Evolutionary conservation across 2,888 invertebrate species (phyloP).

Genomic region (Deilephila porcellus): DNA sequence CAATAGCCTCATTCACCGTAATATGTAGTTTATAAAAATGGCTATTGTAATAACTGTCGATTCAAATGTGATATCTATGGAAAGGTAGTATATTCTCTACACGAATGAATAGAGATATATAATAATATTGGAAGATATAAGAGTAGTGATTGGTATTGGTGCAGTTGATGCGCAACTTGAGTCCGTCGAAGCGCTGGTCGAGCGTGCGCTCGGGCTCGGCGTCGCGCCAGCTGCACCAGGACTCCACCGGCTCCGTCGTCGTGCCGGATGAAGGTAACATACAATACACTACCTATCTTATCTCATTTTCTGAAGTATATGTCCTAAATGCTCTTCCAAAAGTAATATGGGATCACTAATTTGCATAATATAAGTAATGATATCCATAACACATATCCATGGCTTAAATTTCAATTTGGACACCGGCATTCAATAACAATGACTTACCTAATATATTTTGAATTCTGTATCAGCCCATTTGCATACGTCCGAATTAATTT

Average conservation of each 20-base stretch:
- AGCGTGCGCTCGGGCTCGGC: conserved; percentile 54
- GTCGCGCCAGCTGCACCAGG: conserved; percentile 73
- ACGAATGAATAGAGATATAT: not conserved
- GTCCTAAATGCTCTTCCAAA: too few species aligned
- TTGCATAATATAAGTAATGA: not conserved
- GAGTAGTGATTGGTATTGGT: conserved; percentile 17
- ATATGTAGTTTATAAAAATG: not conserved
- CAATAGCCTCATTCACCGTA: not conserved
- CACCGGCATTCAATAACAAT: too few species aligned
- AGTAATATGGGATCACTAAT: too few species aligned
- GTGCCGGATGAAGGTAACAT: conserved; percentile 72
- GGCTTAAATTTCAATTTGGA: too few species aligned
- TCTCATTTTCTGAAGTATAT: not conserved
- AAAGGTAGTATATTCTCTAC: not conserved
- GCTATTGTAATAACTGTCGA: not conserved
- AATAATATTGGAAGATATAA: not conserved
- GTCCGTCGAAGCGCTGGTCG: conserved; percentile 76
- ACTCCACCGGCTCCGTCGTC: conserved; percentile 86
- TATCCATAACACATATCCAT: too few species aligned
- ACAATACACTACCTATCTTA: not conserved
- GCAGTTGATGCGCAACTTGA: conserved; percentile 86
- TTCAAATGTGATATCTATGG: not conserved
- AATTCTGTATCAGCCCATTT: not conserved
- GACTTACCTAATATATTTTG: not conserved
- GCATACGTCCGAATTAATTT: not conserved